These are phyloP conservation scores for Sardina pilchardus DNA, from an alignment of 2,113 vertebrate genomes.

Conservation along the genomic window DNA sequence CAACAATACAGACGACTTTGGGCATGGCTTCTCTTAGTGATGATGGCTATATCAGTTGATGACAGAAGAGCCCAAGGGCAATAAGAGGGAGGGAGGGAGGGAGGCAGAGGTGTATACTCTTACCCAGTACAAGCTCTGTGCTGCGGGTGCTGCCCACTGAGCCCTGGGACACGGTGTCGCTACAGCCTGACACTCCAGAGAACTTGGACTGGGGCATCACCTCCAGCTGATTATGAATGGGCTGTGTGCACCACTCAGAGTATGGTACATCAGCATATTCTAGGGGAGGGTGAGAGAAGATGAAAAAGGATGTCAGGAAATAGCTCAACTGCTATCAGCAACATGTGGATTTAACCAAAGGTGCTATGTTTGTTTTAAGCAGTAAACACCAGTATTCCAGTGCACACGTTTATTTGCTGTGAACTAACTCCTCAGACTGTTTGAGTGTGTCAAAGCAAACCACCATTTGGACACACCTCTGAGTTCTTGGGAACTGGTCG, in stretches of 20 bases:
- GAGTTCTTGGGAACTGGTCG: too few species aligned
- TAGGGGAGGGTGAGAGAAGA: constrained; percentile 53
- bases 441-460: too few species aligned
- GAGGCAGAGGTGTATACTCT: background rate
- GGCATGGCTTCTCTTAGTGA: too few species aligned
- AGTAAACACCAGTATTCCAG: too few species aligned
- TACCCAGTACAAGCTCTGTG: constrained; percentile 88
- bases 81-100: background rate
- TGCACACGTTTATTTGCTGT: too few species aligned
- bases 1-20: too few species aligned
- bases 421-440: too few species aligned
- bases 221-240: constrained; percentile 88
- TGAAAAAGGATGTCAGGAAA: background rate
- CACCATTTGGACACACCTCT: too few species aligned
- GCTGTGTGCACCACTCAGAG: constrained; percentile 88
- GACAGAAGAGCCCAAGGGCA: too few species aligned
- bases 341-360: background rate
- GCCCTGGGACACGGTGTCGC: constrained; percentile 88
- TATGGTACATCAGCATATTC: constrained; percentile 91
- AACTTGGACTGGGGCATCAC: constrained; percentile 91
- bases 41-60: too few species aligned
- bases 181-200: constrained; percentile 94
- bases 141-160: constrained; percentile 90
- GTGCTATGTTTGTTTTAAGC: background rate
- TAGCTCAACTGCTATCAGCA: background rate